phyloP scores from a whole-genome alignment of 2,888 invertebrate genomes.

The Lacanobia oleracea region DNA sequence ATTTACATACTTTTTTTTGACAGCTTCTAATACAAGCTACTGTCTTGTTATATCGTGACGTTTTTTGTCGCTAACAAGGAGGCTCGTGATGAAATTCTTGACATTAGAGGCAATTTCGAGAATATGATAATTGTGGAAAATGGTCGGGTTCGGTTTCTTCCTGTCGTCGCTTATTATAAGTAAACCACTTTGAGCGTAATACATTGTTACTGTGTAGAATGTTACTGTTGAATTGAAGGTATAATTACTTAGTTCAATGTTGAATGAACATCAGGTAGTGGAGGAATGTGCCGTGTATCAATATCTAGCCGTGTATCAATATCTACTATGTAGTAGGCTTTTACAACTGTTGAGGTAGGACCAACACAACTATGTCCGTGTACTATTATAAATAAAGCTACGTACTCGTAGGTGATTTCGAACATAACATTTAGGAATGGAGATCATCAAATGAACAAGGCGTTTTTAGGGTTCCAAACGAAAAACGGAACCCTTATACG shows the following conservation, averaged over 20 bases:
- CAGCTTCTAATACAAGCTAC: conserved; percentile 83
- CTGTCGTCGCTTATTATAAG: conserved; percentile 59
- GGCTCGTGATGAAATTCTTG: conserved; percentile 74
- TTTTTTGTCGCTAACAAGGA: conserved; percentile 76
- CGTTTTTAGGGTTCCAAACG: too few species aligned
- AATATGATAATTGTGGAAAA: conserved; percentile 68
- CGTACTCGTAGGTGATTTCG: not conserved
- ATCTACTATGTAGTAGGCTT: not conserved
- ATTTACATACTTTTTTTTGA: conserved; percentile 85
- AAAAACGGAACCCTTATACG: too few species aligned
- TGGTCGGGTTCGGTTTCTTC: conserved; percentile 59
- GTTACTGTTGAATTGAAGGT: conserved; percentile 11
- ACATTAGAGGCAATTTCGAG: conserved; percentile 73
- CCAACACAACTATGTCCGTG: not conserved
- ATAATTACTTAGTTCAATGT: conserved; percentile 21
- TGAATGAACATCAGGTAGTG: not conserved
- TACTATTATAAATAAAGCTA: not conserved
- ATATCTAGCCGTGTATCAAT: too few species aligned
- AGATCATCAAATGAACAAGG: too few species aligned
- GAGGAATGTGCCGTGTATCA: conserved; percentile 1
- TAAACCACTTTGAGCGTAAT: conserved; percentile 54
- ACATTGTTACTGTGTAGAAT: conserved; percentile 31
- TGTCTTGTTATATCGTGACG: conserved; percentile 81
- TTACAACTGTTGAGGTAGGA: conserved; percentile 29
- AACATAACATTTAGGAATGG: too few species aligned